Conservation (phyloP, 2,888 invertebrate species). For the Plebejus melissa region DNA sequence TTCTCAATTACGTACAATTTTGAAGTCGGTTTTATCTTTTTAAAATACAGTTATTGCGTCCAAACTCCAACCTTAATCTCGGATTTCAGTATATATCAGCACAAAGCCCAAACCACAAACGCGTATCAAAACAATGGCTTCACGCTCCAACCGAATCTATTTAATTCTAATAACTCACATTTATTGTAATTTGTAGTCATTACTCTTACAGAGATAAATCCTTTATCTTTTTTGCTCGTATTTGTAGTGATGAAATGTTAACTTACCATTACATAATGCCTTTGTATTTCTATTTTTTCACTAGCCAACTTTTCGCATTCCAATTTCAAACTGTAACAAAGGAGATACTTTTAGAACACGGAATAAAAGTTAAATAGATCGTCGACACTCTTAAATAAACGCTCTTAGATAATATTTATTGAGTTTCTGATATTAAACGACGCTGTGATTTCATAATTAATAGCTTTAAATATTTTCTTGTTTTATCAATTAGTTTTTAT, state of each 20-base stretch:
- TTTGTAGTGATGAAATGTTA: conserved; percentile 31
- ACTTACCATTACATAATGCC: conserved; percentile 94
- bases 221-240: neutral
- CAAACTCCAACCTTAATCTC: conserved; percentile 11
- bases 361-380: conserved; percentile 34
- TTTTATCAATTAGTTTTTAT: conserved; percentile 21
- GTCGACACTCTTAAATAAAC: conserved; percentile 27
- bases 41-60: neutral
- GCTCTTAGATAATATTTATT: conserved; percentile 43
- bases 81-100: conserved; percentile 15
- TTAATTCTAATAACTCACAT: conserved; percentile 12
- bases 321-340: conserved; percentile 86
- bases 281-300: conserved; percentile 93
- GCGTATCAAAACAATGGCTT: conserved; percentile 18
- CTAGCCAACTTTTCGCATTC: conserved; percentile 93
- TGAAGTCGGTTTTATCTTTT: no score
- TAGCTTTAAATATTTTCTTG: conserved; percentile 37
- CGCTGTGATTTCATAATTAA: conserved; percentile 52
- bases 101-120: neutral
- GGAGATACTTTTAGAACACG: conserved; percentile 29
- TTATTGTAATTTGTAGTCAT: neutral
- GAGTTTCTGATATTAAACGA: conserved; percentile 54
- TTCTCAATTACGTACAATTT: no score
- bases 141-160: conserved; percentile 3
- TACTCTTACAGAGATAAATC: neutral